Conservation (phyloP, 2,113 vertebrate species). For the Macrotis lagotis region DNA sequence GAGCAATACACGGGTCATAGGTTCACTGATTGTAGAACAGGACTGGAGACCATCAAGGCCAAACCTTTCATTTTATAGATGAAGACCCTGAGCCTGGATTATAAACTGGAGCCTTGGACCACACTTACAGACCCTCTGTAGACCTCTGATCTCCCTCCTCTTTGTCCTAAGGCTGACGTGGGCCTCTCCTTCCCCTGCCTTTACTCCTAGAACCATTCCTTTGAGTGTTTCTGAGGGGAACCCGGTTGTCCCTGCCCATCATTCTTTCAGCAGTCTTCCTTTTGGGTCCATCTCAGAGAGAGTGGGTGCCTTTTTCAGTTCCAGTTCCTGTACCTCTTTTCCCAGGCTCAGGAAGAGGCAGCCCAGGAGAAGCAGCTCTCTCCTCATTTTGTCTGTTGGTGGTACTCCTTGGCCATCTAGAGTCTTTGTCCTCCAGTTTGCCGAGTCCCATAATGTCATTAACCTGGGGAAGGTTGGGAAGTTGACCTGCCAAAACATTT, state of each 20-base stretch:
- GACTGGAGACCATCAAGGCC: neutral
- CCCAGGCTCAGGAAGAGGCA: neutral
- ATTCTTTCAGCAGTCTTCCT: neutral
- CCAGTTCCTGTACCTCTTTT: neutral
- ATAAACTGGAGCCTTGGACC: neutral
- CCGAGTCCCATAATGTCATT: rapidly evolving
- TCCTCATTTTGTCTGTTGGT: neutral
- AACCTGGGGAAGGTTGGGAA: neutral
- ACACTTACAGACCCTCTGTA: no score
- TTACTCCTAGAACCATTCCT: neutral
- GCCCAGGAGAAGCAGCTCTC: neutral
- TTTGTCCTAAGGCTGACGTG: neutral
- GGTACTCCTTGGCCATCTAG: neutral
- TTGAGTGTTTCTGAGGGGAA: neutral
- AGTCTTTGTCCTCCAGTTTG: neutral
- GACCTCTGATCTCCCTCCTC: neutral
- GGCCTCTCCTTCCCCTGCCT: neutral
- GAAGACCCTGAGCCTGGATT: neutral
- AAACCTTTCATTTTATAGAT: neutral
- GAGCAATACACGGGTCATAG: neutral
- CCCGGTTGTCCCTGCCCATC: neutral
- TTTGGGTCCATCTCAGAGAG: neutral
- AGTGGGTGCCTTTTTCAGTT: neutral
- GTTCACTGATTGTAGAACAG: neutral
- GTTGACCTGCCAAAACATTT: neutral